Percentiles rank a stretch among this genome's conserved stretches.
Evolutionary conservation across 2,113 vertebrate species (phyloP).

Genomic region (Cyphomyrus discorhynchus): DNA sequence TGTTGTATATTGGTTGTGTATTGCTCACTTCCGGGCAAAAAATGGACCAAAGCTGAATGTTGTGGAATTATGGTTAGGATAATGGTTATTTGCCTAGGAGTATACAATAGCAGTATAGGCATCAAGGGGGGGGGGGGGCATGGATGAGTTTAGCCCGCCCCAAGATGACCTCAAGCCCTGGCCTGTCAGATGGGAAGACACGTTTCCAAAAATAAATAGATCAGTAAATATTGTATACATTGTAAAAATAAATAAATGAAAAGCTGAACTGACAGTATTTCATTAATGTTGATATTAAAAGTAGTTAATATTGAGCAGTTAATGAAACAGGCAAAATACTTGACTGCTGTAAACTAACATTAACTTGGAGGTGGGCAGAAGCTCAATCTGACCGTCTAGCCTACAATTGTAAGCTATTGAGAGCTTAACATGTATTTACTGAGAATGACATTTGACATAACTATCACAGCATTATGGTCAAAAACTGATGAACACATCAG

Average conservation of each 20-base stretch:
- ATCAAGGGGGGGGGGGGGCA: background rate
- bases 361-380: background rate
- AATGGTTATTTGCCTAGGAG: background rate
- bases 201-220: background rate
- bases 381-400: background rate
- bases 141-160: background rate
- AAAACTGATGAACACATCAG: background rate
- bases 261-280: background rate
- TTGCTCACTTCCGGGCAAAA: background rate
- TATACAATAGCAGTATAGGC: background rate
- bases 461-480: background rate
- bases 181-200: background rate
- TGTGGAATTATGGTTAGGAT: too few relatives aligned
- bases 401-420: background rate
- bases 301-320: background rate
- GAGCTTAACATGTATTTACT: background rate
- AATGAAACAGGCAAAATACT: background rate
- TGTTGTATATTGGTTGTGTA: too few relatives aligned
- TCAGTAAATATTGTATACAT: background rate
- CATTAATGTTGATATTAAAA: background rate
- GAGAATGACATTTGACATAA: background rate
- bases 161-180: background rate
- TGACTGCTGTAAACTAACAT: background rate
- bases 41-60: too few relatives aligned
- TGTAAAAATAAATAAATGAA: background rate